A percentile compares a stretch with the other conserved stretches of the same genome.
Evolutionary conservation across 2,888 invertebrate species (phyloP).

Genomic region (Meta bourneti): DNA sequence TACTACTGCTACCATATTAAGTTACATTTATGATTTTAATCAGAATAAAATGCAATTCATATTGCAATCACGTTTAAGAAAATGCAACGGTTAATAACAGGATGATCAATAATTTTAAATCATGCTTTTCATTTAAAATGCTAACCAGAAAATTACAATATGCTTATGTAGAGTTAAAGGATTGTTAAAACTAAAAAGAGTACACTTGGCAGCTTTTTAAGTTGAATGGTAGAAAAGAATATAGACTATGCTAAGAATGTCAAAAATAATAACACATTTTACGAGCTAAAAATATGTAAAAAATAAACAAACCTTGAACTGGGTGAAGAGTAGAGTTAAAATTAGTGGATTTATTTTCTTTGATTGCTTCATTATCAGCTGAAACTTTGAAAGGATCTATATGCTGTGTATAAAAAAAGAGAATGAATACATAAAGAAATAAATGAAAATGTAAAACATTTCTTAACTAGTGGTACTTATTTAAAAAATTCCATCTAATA

Average conservation of each 20-base stretch:
- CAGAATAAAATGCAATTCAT: too few relatives aligned
- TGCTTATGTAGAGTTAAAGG: neutral
- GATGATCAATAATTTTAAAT: neutral
- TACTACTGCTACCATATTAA: too few relatives aligned
- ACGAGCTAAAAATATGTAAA: neutral
- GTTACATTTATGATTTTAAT: too few relatives aligned
- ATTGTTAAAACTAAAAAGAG: too few relatives aligned
- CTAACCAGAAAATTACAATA: neutral
- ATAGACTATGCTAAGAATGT: too few relatives aligned
- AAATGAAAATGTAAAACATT: neutral
- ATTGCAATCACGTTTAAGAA: too few relatives aligned
- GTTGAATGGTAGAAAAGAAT: too few relatives aligned
- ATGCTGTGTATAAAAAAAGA: neutral
- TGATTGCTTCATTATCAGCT: neutral
- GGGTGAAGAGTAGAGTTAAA: neutral
- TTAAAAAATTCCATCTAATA: neutral
- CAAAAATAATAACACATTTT: too few relatives aligned
- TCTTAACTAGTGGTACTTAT: too few relatives aligned
- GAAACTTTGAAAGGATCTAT: neutral
- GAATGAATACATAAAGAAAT: neutral
- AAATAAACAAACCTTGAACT: constrained; percentile 1
- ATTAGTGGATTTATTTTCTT: neutral
- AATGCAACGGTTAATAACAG: neutral
- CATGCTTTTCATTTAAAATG: neutral
- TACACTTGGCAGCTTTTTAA: too few relatives aligned